Evolutionary conservation across 2,888 invertebrate genomes (phyloP), one percentile per base, ranked within the genome.

Genomic region (Chrysina gloriosa): DNA sequence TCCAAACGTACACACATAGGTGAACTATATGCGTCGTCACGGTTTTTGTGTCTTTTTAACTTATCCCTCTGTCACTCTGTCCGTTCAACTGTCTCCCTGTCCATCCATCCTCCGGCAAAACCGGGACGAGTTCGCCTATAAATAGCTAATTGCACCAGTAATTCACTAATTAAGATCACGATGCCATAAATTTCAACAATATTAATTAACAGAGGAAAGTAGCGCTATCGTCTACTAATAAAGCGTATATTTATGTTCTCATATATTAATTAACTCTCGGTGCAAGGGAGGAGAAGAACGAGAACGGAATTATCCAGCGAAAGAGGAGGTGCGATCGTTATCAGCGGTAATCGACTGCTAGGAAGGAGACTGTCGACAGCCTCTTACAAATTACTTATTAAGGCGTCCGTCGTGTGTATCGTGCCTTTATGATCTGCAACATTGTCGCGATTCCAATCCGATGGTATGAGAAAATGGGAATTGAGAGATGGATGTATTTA

Each of bases 101-200:
- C 31, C 19, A 52, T 52, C 9, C 19, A 9, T 52, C 23, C 47
- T 2, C 31, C 9, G 31, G 7, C 45, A 9, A 45, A 7, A 21
- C 9, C 45, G 45, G 19, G 19, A 45, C 7, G 23, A 11, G 39
- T 25, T 6, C 21, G 19, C 27, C 67, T 67, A 67, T 67, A 63
- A 63, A 67, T 67, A 67, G 67, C 50, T 63, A 63, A 67, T 63
- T 63, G 67, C 52, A 19, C 25, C 42, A 63, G 52, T 52, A 67
- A 63, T 67, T 54, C 67, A 45, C 39, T 63, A 67, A 67, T 67
- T 67, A 67, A 67, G 67, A 67, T 67, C 67, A 29, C 63, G 52
- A 50, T 45, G 63, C 54, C 56, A 47, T 56, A 47, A 58, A 58
- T 58, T 54, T 66, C 56, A 66, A 66, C 66, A 47, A 66, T 58